Evolutionary conservation across 2,888 invertebrate genomes (phyloP), one percentile per base, ranked within the genome.

Genomic region (Tipula confusa): DNA sequence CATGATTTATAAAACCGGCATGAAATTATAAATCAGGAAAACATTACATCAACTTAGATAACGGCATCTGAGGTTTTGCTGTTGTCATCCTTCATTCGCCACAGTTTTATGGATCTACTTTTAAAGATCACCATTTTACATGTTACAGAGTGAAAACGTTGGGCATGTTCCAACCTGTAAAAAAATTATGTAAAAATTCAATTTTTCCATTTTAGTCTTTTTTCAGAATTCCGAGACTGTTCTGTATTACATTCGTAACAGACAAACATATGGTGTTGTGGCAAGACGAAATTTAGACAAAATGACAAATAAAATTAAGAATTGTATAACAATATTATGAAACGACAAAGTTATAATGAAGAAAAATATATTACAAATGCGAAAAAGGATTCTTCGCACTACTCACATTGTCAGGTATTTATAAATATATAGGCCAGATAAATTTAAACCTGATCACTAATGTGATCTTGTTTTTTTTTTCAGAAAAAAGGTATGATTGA

Each of bases 401-500:
- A 64, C 24, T 64, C 64, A 64, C 64, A 64, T 64, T 64, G 64
- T 24, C 64, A 64, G 64, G 64, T 64, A 64, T n/a, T n/a, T n/a
- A n/a, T n/a, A n/a, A n/a, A n/a, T n/a, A n/a, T n/a, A n/a, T n/a
- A 64, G 24, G 2, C 43, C n/a, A n/a, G 43, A n/a, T 15, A 43
- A 24, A 9, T 64, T n/a, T 64, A 24, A 9, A 3, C n/a, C n/a
- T 24, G 64, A 13, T n/a, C 64, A 24, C 24, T 24, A 24, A n/a
- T n/a, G n/a, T 64, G 13, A 38, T 24, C 0, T 64, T 64, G 9
- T 0, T 24, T 64, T n/a, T n/a, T 6, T 64, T 33, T 82, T 36
- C 18, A 82, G 82, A 33, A 33, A 82, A 31, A 82, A 24, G 33
- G 33, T 33, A 82, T 82, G 82, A 82, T 29, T 33, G 83, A 84